phyloP scores from a whole-genome alignment of 2,888 invertebrate species.

The Ptychoptera albimana region DNA sequence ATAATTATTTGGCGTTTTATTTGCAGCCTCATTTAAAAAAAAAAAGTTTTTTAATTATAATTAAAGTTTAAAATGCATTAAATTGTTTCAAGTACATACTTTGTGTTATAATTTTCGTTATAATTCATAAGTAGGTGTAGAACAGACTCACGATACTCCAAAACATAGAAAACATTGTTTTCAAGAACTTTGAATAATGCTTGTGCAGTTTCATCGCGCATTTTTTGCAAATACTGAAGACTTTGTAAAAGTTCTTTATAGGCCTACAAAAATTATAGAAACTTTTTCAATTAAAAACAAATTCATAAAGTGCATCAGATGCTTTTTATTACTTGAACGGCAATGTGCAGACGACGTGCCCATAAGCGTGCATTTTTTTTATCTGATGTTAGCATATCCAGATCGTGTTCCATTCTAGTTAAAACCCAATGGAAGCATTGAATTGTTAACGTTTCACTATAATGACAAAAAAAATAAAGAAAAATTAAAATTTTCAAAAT shows the following conservation, averaged over 20 bases:
- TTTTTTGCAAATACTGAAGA: constrained; percentile 65
- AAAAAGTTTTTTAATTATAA: too few relatives aligned
- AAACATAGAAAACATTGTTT: constrained; percentile 81
- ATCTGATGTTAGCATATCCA: constrained; percentile 74
- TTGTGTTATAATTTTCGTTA: constrained; percentile 73
- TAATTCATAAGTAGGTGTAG: constrained; percentile 64
- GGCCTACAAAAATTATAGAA: constrained; percentile 32
- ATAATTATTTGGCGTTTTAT: too few relatives aligned
- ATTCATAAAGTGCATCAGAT: neutral
- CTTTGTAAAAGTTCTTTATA: constrained; percentile 74
- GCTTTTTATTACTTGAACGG: constrained; percentile 34
- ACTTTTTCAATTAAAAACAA: constrained; percentile 1
- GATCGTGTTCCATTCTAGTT: constrained; percentile 56
- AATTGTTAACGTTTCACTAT: constrained; percentile 82
- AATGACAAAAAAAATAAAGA: constrained; percentile 25
- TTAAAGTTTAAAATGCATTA: too few relatives aligned
- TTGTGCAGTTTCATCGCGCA: constrained; percentile 48
- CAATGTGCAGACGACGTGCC: constrained; percentile 75
- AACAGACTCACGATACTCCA: constrained; percentile 86
- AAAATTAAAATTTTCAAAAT: constrained; percentile 8
- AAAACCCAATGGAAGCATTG: constrained; percentile 80
- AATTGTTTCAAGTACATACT: constrained; percentile 34
- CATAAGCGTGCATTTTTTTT: constrained; percentile 71
- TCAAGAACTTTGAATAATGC: constrained; percentile 76
- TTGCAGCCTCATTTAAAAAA: too few relatives aligned